Evolutionary conservation across 2,113 vertebrate genomes (phyloP), one percentile per base, ranked within the genome.

Genomic region (Gavialis gangeticus): DNA sequence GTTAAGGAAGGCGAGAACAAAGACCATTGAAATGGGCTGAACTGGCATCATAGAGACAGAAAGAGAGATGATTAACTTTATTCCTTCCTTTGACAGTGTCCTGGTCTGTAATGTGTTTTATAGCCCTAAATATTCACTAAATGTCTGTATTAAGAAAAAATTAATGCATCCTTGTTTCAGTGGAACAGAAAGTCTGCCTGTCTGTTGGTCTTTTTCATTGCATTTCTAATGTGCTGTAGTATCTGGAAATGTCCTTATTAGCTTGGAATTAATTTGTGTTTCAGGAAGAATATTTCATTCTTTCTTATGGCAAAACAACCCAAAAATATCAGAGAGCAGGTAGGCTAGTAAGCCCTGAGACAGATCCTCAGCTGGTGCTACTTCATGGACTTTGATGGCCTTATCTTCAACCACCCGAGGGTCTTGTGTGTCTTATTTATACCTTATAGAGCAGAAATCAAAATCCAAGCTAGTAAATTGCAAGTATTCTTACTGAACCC

Each of bases 101-200:
- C 64, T 89, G 93, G 91, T 90, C 69, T 84, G 77, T 62, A 81
- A 60, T n/a, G 59, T 79, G 78, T 80, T 95, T 96, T 92, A 94
- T 92, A 57, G 76, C 85, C 79, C 63, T 56, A 37, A 89, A 71
- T 87, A 79, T 85, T 95, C 95, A 87, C 85, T 94, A 73, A 54
- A 88, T 62, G 82, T 85, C 81, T 87, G 58, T 87, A 54, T 18
- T 80, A 84, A 75, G 76, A 96, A 95, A 93, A 90, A 87, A 93
- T 96, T 89, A 87, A 63, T 1, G 1, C 84, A 80, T 85, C 64
- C 64, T 86, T 34, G 81, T 93, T 95, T 92, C 78, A 92, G 66
- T 80, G 67, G 81, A 91, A 94, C 55, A 15, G 91, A 95, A 96
- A 76, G n/a, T 58, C 28, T 85, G 18, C 77, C 76, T 94, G 93